These are phyloP conservation scores for Mustela lutreola DNA, from an alignment of 2,113 vertebrate genomes.

Conservation along the genomic window DNA sequence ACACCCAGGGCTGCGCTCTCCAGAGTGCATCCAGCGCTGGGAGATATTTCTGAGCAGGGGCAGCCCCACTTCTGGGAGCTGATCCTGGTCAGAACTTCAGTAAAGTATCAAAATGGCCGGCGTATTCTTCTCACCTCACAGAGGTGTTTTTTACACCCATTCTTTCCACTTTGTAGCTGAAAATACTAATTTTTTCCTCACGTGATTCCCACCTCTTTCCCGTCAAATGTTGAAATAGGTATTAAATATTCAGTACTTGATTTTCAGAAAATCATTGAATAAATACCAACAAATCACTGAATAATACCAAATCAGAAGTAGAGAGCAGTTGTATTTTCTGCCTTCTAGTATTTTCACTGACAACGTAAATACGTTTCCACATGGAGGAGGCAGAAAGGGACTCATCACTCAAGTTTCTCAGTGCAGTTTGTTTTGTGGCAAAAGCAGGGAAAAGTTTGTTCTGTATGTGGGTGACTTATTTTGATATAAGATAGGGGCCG, in stretches of 20 bases:
- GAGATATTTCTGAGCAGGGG: background rate
- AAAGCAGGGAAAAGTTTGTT: background rate
- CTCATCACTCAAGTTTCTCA: background rate
- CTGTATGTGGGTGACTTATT: background rate
- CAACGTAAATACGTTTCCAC: background rate
- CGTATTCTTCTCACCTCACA: background rate
- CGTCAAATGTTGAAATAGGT: background rate
- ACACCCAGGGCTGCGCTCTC: fast-evolving
- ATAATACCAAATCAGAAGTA: background rate
- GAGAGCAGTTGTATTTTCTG: background rate
- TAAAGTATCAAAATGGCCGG: background rate
- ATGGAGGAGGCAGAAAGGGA: background rate
- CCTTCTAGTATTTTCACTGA: background rate
- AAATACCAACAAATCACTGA: background rate
- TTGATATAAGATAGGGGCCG: background rate
- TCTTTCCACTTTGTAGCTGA: background rate
- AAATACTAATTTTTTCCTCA: background rate
- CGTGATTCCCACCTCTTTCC: background rate
- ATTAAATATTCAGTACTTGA: background rate
- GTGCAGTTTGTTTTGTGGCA: background rate
- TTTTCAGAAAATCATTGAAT: background rate
- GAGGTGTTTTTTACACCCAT: background rate
- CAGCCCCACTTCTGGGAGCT: background rate
- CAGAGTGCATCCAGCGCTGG: background rate
- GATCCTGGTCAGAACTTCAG: background rate